Evolutionary conservation across 2,888 invertebrate genomes (phyloP), one percentile per base, ranked within the genome.

Genomic region (Carabus problematicus): DNA sequence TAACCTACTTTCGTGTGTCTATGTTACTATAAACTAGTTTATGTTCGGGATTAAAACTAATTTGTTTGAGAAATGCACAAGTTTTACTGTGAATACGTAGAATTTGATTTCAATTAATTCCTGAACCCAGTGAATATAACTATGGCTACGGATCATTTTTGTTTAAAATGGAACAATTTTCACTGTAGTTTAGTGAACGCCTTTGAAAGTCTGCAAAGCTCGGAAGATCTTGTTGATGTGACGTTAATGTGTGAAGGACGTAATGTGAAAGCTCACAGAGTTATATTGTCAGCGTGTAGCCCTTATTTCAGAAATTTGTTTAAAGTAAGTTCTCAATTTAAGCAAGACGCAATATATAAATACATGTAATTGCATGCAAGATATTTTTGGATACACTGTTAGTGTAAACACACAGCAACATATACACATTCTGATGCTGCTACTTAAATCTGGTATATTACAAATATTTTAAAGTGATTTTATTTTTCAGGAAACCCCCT

Each of bases 151-250:
- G 89, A 90, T 82, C 89, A 90, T 80, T 90, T 89, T 79, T 90
- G 90, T 83, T 85, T 90, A 79, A 88, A 89, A 82, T 90, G 90
- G 90, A 90, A 89, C 80, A 89, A 89, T 79, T 90, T 89, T 82
- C 89, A 89, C 81, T 85, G 85, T 70, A 90, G 88, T 76, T 89
- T 90, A 77, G 86, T 89, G 71, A 87, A 86, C 77, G 89, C 89
- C 49, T 86, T 90, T 78, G 89, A 89, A 81, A 89, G 88, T 74
- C 82, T 90, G 72, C 87, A 89, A 78, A 86, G 84, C 75, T 88
- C 89, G 9, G 89, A 90, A 81, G 88, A 89, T 81, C 84, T 90
- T 75, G 89, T 89, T 70, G 90, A 91, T 82, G 90, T 90, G 75
- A 90, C 90, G 72, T 83, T 91, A 77, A 89, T 89, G 75, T 90